Evolutionary conservation across 2,888 invertebrate species (phyloP), one percentile per base, ranked within the genome.

Genomic region (Apamea monoglypha): DNA sequence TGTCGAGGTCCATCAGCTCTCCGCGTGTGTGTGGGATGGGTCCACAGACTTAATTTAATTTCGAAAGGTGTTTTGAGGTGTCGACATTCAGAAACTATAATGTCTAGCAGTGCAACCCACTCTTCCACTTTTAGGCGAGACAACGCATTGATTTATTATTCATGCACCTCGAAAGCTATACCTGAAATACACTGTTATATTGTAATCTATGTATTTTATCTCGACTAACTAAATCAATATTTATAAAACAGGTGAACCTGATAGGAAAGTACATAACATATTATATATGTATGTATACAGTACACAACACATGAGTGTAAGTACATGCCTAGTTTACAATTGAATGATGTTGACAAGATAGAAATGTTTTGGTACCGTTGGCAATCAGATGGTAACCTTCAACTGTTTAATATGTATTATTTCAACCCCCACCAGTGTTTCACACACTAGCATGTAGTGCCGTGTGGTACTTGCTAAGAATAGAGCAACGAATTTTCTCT

Each of bases 301-400:
- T 69, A 74, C 56, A 77, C 66, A 71, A 59, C 59, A 74, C 44
- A 53, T 16, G 47, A 59, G 56, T 75, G 29, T 70, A 47, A 56
- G 32, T 67, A 67, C 64, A 74, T 47, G 36, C 40, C 40, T 68
- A 82, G 82, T 76, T 82, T 76, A 78, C 79, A 84, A 87, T 67
- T 64, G 72, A 66, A 78, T 40, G 67, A 71, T 73, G 64, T 75
- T 79, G 89, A 87, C 89, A 83, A 87, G 89, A 89, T 83, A 77
- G 81, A 87, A 75, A 74, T 72, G 64, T 67, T 83, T 87, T 81
- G 21, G 77, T 70, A 81, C 47, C 68, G 56, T 63, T 74, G 21
- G 68, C 59, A 85, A 71, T 59, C 67, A 50, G 25, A 40, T 29
- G 40, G 18, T 16, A 74, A 53, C 21, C 59, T 76, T 67, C 56